phyloP scores from a whole-genome alignment of 2,113 vertebrate species.

The Alligator mississippiensis region DNA sequence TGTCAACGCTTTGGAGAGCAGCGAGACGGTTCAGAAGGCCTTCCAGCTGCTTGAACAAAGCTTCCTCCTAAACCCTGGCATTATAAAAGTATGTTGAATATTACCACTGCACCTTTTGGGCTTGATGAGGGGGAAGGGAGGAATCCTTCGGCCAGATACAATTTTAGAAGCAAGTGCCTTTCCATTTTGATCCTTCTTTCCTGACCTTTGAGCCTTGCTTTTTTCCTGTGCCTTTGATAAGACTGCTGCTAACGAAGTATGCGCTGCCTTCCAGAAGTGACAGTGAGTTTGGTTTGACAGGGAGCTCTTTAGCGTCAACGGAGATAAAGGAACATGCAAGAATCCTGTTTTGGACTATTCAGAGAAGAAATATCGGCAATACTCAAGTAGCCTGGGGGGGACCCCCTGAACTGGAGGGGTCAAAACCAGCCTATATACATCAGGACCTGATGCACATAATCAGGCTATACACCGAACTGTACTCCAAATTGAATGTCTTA shows the following conservation, averaged over 20 bases:
- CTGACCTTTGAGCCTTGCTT: neutral
- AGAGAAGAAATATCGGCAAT: neutral
- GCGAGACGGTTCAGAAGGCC: neutral
- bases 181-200: neutral
- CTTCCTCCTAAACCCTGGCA: neutral
- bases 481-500: neutral
- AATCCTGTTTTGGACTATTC: neutral
- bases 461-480: neutral
- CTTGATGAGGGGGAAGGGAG: neutral
- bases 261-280: neutral
- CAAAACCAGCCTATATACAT: neutral
- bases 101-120: neutral
- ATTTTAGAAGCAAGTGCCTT: neutral
- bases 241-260: neutral
- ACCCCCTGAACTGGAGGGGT: neutral
- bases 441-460: neutral
- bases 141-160: rapidly evolving
- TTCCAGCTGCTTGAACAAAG: neutral
- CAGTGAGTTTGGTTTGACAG: neutral
- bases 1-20: neutral
- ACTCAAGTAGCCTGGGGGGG: neutral
- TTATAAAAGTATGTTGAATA: neutral
- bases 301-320: neutral
- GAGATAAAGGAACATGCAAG: neutral
- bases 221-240: neutral